Base-by-base conservation (phyloP, 2,888 invertebrate species). In the Coelopa pilipes region DNA sequence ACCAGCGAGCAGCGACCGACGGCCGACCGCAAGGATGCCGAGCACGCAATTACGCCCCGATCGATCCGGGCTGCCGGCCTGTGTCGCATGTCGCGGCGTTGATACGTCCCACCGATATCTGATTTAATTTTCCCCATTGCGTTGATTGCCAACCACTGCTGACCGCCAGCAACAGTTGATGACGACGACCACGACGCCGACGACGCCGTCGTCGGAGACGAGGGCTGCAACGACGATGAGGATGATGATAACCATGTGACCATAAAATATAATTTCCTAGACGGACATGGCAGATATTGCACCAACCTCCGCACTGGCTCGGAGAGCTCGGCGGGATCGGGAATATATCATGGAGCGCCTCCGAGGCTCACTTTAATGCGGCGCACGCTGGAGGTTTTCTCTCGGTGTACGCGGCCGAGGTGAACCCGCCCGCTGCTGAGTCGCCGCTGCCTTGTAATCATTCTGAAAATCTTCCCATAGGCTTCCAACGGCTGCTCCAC, bases 81-180 rank as follows among this genome's bases (percentile, higher is more conserved):
- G 34, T 71, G 71, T 71, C 71, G 71, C 71, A 71, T 71, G 71
- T 71, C 71, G 71, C 71, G 47, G 53, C 71, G 45, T 15, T 17
- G 63, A 57, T n/a, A 70, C 55, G 65, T 65, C 65, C 17, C 53
- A 5, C 19, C 46, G 53, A 15, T 65, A 65, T 71, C 71, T 65
- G 71, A 63, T 71, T 57, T 59, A 70, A 70, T 70, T 59, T 70
- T 49, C n/a, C 19, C 59, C 17, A 47, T 19, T 75, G 73, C 73
- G 59, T 75, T 75, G 75, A 71, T 75, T 73, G 71, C 70, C 70
- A 60, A n/a, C 47, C 57, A 50, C 57, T 63, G 63, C 57, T 71
- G 74, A 72, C 66, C 72, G 73, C 71, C 57, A 60, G 75, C 68
- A 67, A 63, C 50, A n/a, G 45, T 53, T 70, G 50, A 49, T 53